Evolutionary conservation across 2,888 invertebrate species (phyloP).

Genomic region (Andrena praecox): DNA sequence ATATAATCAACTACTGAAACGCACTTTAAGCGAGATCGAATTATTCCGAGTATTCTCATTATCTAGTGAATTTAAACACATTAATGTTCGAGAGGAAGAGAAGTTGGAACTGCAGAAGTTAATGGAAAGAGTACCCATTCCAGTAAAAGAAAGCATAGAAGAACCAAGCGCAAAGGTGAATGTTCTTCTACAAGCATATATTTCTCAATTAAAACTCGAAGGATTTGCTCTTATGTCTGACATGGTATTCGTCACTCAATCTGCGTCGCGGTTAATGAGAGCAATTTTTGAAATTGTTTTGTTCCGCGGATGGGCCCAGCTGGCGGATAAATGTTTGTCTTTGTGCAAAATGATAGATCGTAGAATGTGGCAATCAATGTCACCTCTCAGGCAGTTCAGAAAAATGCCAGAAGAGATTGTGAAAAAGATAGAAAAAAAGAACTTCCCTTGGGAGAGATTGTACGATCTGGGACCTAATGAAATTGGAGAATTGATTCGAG

Average conservation of each 20-base stretch:
- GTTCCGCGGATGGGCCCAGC: slow-evolving; percentile 96
- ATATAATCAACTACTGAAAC: slow-evolving; percentile 98
- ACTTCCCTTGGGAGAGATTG: slow-evolving; percentile 96
- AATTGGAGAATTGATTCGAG: slow-evolving; percentile 96
- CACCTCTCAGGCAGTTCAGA: slow-evolving; percentile 97
- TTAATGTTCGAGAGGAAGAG: slow-evolving; percentile 97
- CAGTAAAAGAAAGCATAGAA: slow-evolving; percentile 99
- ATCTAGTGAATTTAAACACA: slow-evolving; percentile 97
- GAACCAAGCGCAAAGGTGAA: slow-evolving; percentile 99
- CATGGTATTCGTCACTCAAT: slow-evolving; percentile 99
- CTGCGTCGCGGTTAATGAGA: slow-evolving; percentile 96
- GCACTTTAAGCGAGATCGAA: slow-evolving; percentile 98
- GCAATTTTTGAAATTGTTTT: slow-evolving; percentile 99
- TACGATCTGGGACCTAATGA: slow-evolving; percentile 99
- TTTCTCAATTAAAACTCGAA: slow-evolving; percentile 98
- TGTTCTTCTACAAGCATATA: slow-evolving; percentile 98
- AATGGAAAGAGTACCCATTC: slow-evolving; percentile 97
- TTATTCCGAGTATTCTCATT: slow-evolving; percentile 98
- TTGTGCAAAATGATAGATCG: slow-evolving; percentile 99
- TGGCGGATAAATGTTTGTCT: slow-evolving; percentile 97
- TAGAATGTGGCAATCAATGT: slow-evolving; percentile 99
- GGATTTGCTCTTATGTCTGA: slow-evolving; percentile 99
- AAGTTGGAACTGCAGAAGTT: slow-evolving; percentile 98
- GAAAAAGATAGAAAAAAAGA: slow-evolving; percentile 99
- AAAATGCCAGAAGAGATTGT: slow-evolving; percentile 99